phyloP scores from a whole-genome alignment of 2,113 vertebrate genomes.

The Reinhardtius hippoglossoides region DNA sequence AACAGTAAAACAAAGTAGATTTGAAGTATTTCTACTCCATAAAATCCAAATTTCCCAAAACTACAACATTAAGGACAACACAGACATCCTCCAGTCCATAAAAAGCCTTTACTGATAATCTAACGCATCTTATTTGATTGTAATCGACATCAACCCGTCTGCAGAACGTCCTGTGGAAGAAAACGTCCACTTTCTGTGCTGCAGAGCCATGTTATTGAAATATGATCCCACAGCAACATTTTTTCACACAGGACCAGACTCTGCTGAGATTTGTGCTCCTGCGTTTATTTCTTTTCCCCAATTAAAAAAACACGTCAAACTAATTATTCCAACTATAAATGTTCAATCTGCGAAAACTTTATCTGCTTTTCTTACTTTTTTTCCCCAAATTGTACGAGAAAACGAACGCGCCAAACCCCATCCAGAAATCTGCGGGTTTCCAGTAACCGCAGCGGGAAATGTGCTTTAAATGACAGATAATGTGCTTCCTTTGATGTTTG shows the following conservation, averaged over 20 bases:
- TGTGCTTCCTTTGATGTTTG: background rate
- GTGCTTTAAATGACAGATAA: background rate
- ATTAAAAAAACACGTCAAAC: conserved; percentile 2
- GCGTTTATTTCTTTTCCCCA: background rate
- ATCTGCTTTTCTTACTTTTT: background rate
- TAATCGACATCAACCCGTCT: background rate
- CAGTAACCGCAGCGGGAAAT: background rate
- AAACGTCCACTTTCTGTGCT: conserved; percentile 31
- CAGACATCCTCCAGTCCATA: too few relatives aligned
- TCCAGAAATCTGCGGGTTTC: background rate
- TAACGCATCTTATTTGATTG: background rate
- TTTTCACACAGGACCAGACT: conserved; percentile 34
- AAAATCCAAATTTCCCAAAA: too few relatives aligned
- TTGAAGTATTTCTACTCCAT: too few relatives aligned
- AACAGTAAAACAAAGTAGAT: too few relatives aligned
- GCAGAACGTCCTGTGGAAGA: conserved; percentile 8
- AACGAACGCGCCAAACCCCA: conserved; percentile 14
- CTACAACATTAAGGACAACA: too few relatives aligned
- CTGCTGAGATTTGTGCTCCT: conserved; percentile 22
- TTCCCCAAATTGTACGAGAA: background rate
- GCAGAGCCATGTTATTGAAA: conserved; percentile 67
- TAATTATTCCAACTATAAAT: too few relatives aligned
- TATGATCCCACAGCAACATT: conserved; percentile 58
- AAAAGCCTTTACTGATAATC: too few relatives aligned
- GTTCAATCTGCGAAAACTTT: background rate